phyloP scores from a whole-genome alignment of 2,113 vertebrate species.

The Anoura caudifer region DNA sequence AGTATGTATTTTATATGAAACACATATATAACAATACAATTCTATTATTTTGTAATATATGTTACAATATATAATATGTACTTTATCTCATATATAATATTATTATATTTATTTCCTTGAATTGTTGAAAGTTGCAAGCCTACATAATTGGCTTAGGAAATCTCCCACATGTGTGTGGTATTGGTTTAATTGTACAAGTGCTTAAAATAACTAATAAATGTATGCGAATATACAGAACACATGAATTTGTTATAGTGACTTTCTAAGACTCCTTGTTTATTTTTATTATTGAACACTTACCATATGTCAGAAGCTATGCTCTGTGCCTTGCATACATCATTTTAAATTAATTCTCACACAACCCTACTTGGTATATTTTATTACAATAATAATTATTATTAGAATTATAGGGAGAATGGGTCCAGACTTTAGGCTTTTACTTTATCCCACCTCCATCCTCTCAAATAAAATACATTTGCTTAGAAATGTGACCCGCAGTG shows the following conservation, averaged over 20 bases:
- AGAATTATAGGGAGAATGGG: not conserved
- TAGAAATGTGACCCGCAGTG: not conserved
- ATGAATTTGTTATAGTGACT: not conserved
- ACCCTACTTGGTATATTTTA: not conserved
- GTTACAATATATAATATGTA: not conserved
- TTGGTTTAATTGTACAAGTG: not conserved
- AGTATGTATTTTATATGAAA: constrained; percentile 9
- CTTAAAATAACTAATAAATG: not conserved
- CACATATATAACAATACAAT: not conserved
- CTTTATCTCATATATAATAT: not conserved
- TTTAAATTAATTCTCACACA: not conserved
- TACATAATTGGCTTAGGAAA: not conserved
- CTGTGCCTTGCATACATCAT: not conserved
- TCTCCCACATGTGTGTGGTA: not conserved
- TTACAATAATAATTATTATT: not conserved
- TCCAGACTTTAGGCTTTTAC: not conserved
- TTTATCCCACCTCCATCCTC: not conserved
- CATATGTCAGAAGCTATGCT: not conserved
- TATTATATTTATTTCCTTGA: not conserved
- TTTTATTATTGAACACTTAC: not conserved
- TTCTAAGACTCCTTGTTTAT: not conserved
- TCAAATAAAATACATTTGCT: constrained; percentile 27
- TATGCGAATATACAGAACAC: not conserved
- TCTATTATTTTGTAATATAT: not conserved
- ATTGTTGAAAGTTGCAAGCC: not conserved